Percentiles rank a stretch among this genome's conserved stretches.
These are phyloP conservation scores for Aldrovandia affinis DNA, from an alignment of 2,797 vertebrate genomes.

Conservation along the genomic window DNA sequence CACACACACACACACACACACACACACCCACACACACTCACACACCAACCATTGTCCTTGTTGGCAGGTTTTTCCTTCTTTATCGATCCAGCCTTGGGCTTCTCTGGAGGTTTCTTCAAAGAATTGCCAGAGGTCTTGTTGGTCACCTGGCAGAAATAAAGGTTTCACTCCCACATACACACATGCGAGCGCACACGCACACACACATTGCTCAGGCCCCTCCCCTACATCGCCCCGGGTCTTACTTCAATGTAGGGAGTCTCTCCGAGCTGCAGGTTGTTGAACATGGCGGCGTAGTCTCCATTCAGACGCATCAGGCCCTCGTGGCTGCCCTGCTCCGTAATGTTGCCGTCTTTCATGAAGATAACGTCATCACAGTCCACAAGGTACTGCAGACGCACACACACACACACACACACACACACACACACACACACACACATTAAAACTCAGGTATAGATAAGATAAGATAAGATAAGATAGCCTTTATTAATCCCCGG, in stretches of 20 bases:
- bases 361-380: constrained; percentile 91
- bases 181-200: not conserved
- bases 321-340: constrained; percentile 86
- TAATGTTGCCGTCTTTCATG: constrained; percentile 89
- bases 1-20: constrained; percentile 59
- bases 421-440: rapidly evolving
- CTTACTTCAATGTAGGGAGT: constrained; percentile 84
- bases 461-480: too few species aligned
- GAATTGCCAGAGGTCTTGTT: constrained; percentile 80
- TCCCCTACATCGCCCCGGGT: not conserved
- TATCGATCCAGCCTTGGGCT: constrained; percentile 82
- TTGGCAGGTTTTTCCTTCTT: constrained; percentile 83
- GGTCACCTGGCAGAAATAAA: constrained; percentile 73
- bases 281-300: constrained; percentile 90
- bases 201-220: not conserved
- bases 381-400: constrained; percentile 80
- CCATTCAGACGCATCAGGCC: constrained; percentile 87
- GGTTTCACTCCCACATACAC: not conserved
- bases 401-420: constrained; percentile 33
- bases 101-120: constrained; percentile 85
- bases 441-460: not conserved
- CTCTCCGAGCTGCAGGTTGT: constrained; percentile 88
- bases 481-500: too few species aligned
- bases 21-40: constrained; percentile 58
- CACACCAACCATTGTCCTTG: constrained; percentile 78